Base-by-base conservation (phyloP, 2,888 invertebrate species). In the Lasioglossum marginatum region DNA sequence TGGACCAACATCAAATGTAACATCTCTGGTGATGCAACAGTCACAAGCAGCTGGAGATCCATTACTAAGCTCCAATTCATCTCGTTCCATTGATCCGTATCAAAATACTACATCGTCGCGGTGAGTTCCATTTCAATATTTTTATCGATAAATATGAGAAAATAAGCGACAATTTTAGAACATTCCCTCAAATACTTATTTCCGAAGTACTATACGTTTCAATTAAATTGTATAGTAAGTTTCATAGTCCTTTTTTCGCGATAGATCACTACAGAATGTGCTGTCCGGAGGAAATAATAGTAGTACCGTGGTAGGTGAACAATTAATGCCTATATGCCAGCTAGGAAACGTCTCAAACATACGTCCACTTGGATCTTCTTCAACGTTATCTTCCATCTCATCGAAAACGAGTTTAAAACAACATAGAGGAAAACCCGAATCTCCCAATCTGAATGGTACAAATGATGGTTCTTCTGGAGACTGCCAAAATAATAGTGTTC, bases 321-420 rank as follows among this genome's bases (percentile, higher is more conserved):
- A 93, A 76, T 85, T 93, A n/a, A 84, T 91, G 60, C 87, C 93
- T 34, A 89, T 93, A 52, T 93, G 93, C 70, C 92, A 93, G 74
- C 81, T 93, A 78, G 90, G 90, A 66, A 92, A 93, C 52, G 84
- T 93, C 12, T 82, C 91, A 43, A 87, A 88, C 79, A 91, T 93
- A 75, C 91, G 91, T 79, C 84, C 90, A 31, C 82, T 92, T 72
- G 91, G 89, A 68, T 93, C 94, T 10, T 82, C 91, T 1, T 92
- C 93, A n/a, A 92, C 92, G 4, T 87, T 93, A 37, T 92, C 94
- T 10, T 91, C 93, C 5, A 85, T 89, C 34, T 92, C 93, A 0
- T 93, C 93, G 3, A 95, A 95, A 83, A 76, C 88, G 2, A 93
- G 83, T 45, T 79, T 88, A 0, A 95, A 94, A 71, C 83, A 87